phyloP scores from a whole-genome alignment of 1,140 invertebrate species.

The Ostrea denselamellosa region DNA sequence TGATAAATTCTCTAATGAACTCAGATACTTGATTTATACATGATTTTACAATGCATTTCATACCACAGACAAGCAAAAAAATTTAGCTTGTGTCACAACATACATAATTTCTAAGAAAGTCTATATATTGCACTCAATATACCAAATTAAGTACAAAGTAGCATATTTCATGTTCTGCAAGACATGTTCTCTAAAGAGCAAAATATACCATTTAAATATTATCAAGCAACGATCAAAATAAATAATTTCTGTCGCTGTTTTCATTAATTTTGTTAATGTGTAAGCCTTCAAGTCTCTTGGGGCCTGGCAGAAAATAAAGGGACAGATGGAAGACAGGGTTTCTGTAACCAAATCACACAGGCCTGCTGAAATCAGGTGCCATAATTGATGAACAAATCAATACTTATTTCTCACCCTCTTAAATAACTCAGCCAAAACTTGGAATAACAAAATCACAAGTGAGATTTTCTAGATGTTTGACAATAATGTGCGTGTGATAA shows the following conservation, averaged over 20 bases:
- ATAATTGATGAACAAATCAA: constrained; percentile 33
- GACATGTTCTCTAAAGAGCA: no score
- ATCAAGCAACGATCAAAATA: not conserved
- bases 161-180: no score
- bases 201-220: no score
- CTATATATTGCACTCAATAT: not conserved
- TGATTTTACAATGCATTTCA: no score
- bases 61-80: no score
- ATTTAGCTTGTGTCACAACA: no score
- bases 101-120: no score
- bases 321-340: constrained; percentile 11
- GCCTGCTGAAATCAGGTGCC: constrained; percentile 23
- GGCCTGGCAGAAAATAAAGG: not conserved
- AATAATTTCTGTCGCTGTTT: not conserved
- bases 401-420: not conserved
- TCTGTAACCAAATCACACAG: not conserved
- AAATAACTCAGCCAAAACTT: not conserved
- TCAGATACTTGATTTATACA: not conserved
- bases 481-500: not conserved
- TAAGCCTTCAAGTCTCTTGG: not conserved
- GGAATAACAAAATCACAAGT: not conserved
- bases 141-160: not conserved
- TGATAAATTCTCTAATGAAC: not conserved
- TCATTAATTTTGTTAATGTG: constrained; percentile 33
- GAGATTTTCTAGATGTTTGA: not conserved